These are phyloP conservation scores for Chrosomus eos DNA, from an alignment of 2,797 vertebrate species.

Conservation along the genomic window DNA sequence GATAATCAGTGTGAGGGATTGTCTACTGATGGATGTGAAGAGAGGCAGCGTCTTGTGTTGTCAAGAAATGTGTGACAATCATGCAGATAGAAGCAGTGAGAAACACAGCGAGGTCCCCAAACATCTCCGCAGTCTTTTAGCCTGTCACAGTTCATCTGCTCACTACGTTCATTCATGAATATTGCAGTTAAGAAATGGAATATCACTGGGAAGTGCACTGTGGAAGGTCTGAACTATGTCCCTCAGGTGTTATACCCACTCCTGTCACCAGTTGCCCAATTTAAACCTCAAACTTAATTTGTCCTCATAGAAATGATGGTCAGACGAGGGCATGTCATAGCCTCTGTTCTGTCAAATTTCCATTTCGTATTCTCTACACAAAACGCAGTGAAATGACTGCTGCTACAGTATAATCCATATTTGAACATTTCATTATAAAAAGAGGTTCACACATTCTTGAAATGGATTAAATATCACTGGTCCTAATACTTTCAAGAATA, in stretches of 20 bases:
- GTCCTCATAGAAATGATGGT: background rate
- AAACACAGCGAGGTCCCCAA: constrained; percentile 37
- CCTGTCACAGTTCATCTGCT: constrained; percentile 70
- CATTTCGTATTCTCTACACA: background rate
- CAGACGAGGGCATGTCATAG: background rate
- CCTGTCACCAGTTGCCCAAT: constrained; percentile 23
- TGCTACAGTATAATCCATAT: constrained; percentile 6
- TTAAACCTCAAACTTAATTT: constrained; percentile 24
- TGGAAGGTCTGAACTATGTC: constrained; percentile 31
- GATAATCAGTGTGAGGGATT: constrained; percentile 28
- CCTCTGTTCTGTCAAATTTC: background rate
- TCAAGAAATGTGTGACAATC: constrained; percentile 50
- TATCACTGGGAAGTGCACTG: constrained; percentile 31
- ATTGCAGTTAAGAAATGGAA: constrained; percentile 42
- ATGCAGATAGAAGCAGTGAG: constrained; percentile 56
- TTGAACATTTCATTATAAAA: constrained; percentile 21
- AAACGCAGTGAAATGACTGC: background rate
- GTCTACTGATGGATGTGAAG: constrained; percentile 46
- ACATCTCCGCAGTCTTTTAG: constrained; percentile 65
- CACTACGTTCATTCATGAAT: constrained; percentile 62
- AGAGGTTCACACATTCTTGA: constrained; percentile 1
- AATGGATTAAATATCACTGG: constrained; percentile 38
- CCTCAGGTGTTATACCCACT: constrained; percentile 27
- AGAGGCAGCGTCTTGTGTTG: constrained; percentile 2
- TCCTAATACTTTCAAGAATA: background rate